Evolutionary conservation across 2,797 vertebrate genomes (phyloP).

Genomic region (Falco cherrug): DNA sequence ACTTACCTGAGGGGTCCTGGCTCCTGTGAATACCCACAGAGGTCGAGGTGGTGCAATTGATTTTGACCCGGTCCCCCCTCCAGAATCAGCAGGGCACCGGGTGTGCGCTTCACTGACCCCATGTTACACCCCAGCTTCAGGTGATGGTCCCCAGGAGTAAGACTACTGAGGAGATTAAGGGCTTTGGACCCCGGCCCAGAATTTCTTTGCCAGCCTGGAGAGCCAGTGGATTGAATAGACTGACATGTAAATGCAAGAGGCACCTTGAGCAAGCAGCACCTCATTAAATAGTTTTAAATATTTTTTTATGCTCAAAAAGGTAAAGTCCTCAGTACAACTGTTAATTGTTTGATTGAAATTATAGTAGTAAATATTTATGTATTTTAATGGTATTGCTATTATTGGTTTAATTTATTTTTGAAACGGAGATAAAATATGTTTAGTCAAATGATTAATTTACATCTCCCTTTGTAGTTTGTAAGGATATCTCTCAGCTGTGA

Average conservation of each 20-base stretch:
- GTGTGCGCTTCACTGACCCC: not conserved
- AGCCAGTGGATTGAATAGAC: not conserved
- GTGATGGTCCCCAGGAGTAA: not conserved
- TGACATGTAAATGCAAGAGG: not conserved
- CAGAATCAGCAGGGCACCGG: accelerated
- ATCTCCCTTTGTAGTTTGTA: not conserved
- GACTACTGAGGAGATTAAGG: not conserved
- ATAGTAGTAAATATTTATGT: not conserved
- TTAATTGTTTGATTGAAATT: not conserved
- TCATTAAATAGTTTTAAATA: not conserved
- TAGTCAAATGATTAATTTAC: not conserved
- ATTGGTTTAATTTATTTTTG: not conserved
- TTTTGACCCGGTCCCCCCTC: not conserved
- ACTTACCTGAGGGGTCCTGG: not conserved
- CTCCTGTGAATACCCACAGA: not conserved
- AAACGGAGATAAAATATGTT: not conserved
- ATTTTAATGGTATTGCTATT: not conserved
- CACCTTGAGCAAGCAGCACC: not conserved
- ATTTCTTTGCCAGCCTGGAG: not conserved
- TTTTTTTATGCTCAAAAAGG: not conserved
- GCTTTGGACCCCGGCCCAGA: not conserved
- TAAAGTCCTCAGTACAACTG: not conserved
- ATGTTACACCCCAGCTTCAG: not conserved
- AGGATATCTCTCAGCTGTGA: not conserved
- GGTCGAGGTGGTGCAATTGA: accelerated